Evolutionary conservation across 2,888 invertebrate species (phyloP), one percentile per base, ranked within the genome.

Genomic region (Agrotis exclamationis): DNA sequence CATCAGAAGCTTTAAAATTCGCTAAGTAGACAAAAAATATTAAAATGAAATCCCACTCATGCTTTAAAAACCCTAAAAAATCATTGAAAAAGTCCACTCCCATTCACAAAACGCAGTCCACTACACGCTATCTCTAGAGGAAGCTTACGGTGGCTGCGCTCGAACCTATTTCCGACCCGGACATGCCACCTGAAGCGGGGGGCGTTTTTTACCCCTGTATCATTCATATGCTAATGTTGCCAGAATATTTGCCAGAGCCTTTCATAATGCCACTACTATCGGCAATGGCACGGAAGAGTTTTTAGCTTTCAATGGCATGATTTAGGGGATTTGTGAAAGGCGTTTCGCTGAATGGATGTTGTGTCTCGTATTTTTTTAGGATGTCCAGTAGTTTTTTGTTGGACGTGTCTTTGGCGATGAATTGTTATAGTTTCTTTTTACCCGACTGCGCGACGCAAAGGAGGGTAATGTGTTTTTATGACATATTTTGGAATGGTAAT

Each of bases 221-320:
- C 94, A 95, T 95, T 95, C 94, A 95, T 94, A 95, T 95, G 95
- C 88, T 94, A 95, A 95, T 95, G 89, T 84, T 69, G 76, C 70
- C 86, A 78, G 92, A 91, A 92, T 91, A 90, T 91, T 90, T 89
- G 85, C 88, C 80, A 56, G 76, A 80, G 82, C 81, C 80, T 81
- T 84, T 85, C 64, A 83, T 74, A 79, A 77, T 69, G 74, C 76
- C 63, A 70, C 78, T 82, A 70, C 78, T 82, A 83, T 86, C 68
- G 74, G 51, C 83, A 85, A 80, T 87, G 79, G 82, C 60, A 70
- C 82, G 86, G 80, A 86, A 85, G 79, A 82, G 78, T 83, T 85
- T 77, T 80, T 70, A 78, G 70, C 74, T 65, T 76, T 79, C 71
- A 82, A 85, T 80, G 59, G 79, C 20, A 74, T 80, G 80, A 80